phyloP scores from a whole-genome alignment of 2,113 vertebrate genomes.

The Crotophaga sulcirostris region DNA sequence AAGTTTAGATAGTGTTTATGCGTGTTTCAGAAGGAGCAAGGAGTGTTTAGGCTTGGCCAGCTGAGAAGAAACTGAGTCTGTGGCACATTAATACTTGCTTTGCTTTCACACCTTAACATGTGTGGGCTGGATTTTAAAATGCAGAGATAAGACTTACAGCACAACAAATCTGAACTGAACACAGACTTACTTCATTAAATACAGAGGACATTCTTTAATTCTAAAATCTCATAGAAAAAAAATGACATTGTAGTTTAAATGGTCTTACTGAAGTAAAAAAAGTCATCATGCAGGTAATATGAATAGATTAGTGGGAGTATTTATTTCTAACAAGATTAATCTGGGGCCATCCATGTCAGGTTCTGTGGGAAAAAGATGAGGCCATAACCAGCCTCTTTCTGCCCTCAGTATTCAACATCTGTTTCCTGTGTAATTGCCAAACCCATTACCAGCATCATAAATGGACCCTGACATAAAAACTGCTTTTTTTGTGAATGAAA shows the following conservation, averaged over 20 bases:
- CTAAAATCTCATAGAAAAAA: neutral
- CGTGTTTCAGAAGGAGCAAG: neutral
- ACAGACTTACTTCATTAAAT: neutral
- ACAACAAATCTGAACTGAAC: neutral
- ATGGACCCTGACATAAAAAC: neutral
- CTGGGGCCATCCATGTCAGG: neutral
- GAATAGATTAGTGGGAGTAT: neutral
- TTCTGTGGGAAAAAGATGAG: conserved; percentile 31
- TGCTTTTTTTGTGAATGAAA: conserved; percentile 48
- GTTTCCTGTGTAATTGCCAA: conserved; percentile 48
- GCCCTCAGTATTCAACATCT: neutral
- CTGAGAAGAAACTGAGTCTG: neutral
- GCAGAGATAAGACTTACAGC: neutral
- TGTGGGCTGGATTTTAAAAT: neutral
- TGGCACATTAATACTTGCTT: neutral
- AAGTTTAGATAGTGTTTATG: neutral
- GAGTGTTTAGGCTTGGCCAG: neutral
- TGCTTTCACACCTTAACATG: neutral
- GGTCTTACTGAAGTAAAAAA: neutral
- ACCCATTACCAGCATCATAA: neutral
- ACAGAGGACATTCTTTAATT: neutral
- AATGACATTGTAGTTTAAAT: neutral
- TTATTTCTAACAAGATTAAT: neutral
- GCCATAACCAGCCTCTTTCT: neutral
- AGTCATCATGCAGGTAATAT: neutral